Evolutionary conservation across 2,888 invertebrate genomes (phyloP), one percentile per base, ranked within the genome.

Genomic region (Nemotelus nigrinus): DNA sequence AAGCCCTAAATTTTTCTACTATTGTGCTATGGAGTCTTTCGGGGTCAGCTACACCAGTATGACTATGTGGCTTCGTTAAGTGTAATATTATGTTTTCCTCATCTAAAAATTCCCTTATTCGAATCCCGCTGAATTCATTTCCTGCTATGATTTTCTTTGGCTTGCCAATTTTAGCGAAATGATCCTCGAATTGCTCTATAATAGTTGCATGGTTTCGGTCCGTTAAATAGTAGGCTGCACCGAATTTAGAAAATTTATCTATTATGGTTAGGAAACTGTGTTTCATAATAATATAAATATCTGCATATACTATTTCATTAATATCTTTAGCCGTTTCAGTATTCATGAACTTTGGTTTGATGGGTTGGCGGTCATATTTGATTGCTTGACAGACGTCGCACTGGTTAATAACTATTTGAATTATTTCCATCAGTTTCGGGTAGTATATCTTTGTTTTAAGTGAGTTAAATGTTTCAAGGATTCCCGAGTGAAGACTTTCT

Each of bases 401-500:
- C 63, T 78, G 78, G 43, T 80, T 80, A 44, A 80, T 81, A 6
- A 80, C 77, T 6, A 80, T 72, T 55, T 80, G 80, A n/a, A 81
- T 79, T 47, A 79, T 45, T 67, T 80, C 78, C 4, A 60, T 3
- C 3, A 80, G 76, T 79, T 81, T 25, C 80, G 77, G 39, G 79
- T 60, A 57, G 65, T 71, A 44, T 41, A 6, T 74, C 78, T 79
- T 48, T 78, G 57, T 47, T 79, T 79, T 58, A 76, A 81, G 79
- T 76, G 78, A 74, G 43, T 77, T 79, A 25, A 79, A 80, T 3
- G 43, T 75, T 64, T 75, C 64, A 2, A 10, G 53, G 8, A 75
- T 64, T 2, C 80, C 79, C 78, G 25, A 25, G 25, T 25, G 25
- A 25, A 25, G 25, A 25, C 25, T 25, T 25, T 25, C 25, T 25